Percentiles rank a stretch among this genome's conserved stretches.
Conservation (phyloP, 2,888 invertebrate species). For the Nasonia oneida region DNA sequence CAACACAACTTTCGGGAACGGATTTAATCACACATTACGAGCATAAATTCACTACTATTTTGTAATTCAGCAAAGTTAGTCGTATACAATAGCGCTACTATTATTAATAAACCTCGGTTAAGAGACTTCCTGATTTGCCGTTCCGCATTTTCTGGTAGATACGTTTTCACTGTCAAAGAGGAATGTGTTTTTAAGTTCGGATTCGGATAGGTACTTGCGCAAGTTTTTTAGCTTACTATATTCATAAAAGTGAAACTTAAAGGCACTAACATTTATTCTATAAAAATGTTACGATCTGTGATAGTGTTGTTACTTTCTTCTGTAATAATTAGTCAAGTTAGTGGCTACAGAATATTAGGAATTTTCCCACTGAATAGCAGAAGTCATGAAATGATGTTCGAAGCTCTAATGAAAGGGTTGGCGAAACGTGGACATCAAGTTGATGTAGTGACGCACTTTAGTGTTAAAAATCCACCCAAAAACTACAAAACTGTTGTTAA, state of each 20-base stretch:
- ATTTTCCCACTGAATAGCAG: conserved; percentile 78
- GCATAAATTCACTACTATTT: not conserved
- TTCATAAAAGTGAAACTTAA: not conserved
- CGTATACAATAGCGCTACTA: not conserved
- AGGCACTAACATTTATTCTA: not conserved
- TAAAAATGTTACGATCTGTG: conserved; percentile 17
- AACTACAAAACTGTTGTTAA: conserved; percentile 76
- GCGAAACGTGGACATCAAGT: conserved; percentile 79
- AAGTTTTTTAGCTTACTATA: not conserved
- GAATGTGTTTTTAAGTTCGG: not conserved
- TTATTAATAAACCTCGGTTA: not conserved
- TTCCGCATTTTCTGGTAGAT: not conserved
- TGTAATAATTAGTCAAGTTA: not conserved
- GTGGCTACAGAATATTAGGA: conserved; percentile 77
- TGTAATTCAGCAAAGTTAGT: conserved; percentile 8
- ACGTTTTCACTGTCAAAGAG: not conserved
- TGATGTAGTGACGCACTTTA: conserved; percentile 75
- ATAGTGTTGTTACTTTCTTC: not conserved
- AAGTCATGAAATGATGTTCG: conserved; percentile 80
- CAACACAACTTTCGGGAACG: not conserved
- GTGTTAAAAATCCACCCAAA: conserved; percentile 70
- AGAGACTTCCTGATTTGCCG: conserved; percentile 7
- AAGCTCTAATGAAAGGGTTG: conserved; percentile 77
- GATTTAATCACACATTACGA: not conserved
- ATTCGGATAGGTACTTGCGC: not conserved